A percentile compares a stretch with the other conserved stretches of the same genome.
Conservation (phyloP, 2,888 invertebrate genomes). For the Heliconius ismenius region DNA sequence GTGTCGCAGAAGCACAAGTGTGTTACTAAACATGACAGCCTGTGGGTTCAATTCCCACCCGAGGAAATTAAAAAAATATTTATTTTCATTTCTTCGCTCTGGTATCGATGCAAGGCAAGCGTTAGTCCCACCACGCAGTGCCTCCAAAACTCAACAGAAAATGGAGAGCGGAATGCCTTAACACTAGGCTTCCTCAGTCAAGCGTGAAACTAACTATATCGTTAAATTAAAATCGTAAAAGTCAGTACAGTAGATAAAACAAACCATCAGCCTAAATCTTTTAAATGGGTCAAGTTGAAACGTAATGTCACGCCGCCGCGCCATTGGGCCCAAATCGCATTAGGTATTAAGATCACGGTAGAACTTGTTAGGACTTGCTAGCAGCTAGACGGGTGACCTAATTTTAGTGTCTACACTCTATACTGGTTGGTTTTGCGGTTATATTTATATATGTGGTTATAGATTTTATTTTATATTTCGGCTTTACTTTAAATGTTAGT, state of each 20-base stretch:
- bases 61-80: no score
- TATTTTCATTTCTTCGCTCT: no score
- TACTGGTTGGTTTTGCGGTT: neutral
- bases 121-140: no score
- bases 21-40: no score
- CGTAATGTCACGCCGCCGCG: conserved; percentile 16
- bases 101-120: no score
- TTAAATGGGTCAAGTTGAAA: conserved; percentile 22
- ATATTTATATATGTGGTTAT: neutral
- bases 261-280: neutral
- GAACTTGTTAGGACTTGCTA: neutral
- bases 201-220: neutral
- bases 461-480: no score
- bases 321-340: conserved; percentile 28
- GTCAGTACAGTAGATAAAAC: neutral
- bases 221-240: neutral
- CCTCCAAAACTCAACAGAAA: no score
- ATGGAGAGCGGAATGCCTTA: no score
- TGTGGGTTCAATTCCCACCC: no score
- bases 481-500: no score
- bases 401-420: neutral
- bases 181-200: no score
- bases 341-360: conserved; percentile 27
- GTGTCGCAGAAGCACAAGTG: no score
- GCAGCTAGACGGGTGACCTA: conserved; percentile 15